Evolutionary conservation across 2,113 vertebrate species (phyloP).

Genomic region (Hystrix cristata): DNA sequence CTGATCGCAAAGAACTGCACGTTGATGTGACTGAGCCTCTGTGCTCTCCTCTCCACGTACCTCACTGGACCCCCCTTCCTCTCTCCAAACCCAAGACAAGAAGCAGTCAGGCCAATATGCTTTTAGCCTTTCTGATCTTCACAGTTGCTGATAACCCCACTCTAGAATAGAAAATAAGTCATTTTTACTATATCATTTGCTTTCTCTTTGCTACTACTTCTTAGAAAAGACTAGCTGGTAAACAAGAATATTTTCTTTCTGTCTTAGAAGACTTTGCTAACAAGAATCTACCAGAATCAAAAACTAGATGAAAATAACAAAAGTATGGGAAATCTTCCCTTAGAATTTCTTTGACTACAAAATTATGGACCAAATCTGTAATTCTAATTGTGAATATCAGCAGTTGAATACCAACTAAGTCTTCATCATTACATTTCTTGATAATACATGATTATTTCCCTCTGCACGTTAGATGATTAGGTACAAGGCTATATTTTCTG

Average conservation of each 20-base stretch:
- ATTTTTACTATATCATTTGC: background rate
- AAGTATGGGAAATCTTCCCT: background rate
- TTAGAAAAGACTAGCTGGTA: background rate
- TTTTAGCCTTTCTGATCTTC: background rate
- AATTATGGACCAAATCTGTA: background rate
- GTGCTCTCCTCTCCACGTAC: rapidly evolving
- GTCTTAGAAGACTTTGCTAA: background rate
- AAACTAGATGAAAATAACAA: background rate
- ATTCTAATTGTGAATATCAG: constrained; percentile 32
- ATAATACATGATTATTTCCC: background rate
- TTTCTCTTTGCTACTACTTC: background rate
- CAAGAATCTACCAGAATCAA: background rate
- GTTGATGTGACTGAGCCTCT: background rate
- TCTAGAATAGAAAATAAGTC: background rate
- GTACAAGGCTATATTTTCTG: background rate
- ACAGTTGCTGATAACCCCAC: background rate
- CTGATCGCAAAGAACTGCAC: background rate
- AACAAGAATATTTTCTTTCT: background rate
- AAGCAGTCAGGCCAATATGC: background rate
- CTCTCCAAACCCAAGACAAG: background rate
- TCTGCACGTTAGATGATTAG: background rate
- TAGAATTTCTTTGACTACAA: background rate
- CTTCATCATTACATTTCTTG: background rate
- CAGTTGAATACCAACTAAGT: background rate
- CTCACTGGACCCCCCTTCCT: background rate